Evolutionary conservation across 2,888 invertebrate genomes (phyloP), one percentile per base, ranked within the genome.

Genomic region (Tachystola acroxantha): DNA sequence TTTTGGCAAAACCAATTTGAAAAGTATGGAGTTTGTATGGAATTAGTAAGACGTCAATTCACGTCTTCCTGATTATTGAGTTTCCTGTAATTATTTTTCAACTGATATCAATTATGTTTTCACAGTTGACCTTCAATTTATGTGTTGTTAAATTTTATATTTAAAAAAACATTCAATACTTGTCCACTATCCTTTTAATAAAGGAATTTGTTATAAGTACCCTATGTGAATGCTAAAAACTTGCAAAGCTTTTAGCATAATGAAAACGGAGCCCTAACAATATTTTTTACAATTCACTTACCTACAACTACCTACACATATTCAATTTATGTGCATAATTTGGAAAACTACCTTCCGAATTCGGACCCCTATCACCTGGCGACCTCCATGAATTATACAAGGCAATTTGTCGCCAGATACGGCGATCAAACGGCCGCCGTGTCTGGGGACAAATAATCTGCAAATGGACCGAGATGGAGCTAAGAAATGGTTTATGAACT

Each of bases 341-440:
- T 69, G 55, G 48, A 51, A 45, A 37, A 45, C 46, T 47, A 55
- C 61, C 22, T 10, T 11, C 13, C 13, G 28, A 64, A 60, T 57
- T 62, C 59, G 57, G 53, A 64, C 64, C 74, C 72, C 61, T 67
- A 70, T 73, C 71, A 72, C 74, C 75, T 70, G 61, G 43, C 39
- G 46, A 58, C 71, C 74, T 62, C 64, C 59, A 74, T 77, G 76
- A 76, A 77, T 76, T 74, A 75, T 71, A 74, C 74, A 69, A 50
- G 53, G 58, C 69, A 66, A 74, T 76, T 75, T 75, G 74, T 68
- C 65, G 56, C 40, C 44, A 63, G 66, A 71, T 66, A 76, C 67
- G 7, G 64, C 63, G 71, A 75, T 73, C 70, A 58, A 50, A 50
- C 46, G 46, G 53, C 53, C 58, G 59, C 49, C 40, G 39, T 50